Evolutionary conservation across 2,113 vertebrate genomes (phyloP), one percentile per base, ranked within the genome.

Genomic region (Lipotes vexillifer): DNA sequence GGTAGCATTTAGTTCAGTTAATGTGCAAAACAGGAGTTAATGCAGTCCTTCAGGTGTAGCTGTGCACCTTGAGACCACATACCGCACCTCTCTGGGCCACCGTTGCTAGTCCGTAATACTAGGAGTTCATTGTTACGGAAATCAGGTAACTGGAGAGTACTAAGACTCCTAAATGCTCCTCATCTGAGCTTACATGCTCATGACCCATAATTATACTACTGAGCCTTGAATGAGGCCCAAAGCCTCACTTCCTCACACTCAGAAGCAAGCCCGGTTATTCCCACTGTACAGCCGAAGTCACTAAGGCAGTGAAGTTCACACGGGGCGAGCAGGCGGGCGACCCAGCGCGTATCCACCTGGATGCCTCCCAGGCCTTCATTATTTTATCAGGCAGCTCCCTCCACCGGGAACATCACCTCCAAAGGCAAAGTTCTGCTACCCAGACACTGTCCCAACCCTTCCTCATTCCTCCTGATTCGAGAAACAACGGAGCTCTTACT

Each of bases 1-100:
- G 91, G 88, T 96, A 88, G 81, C 97, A 41, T 95, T 98, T 90
- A 93, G 96, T 82, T 92, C 94, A 95, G 88, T 97, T 97, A 95
- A 91, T 86, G 97, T 96, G 96, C 93, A 97, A 97, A 97, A 91
- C 92, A 96, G 96, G 84, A 92, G 78, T 97, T 90, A 97, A 97
- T 97, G 77, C 36, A 65, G 94, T 97, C 97, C 59, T 71, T 95
- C 63, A 71, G 49, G 78, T 41, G 31, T 0, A 0, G 27, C 95
- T 27, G 29, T 52, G 75, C 46, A 23, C 17, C 65, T 1, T 38
- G 18, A 1, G 77, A 52, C n/a, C 29, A 0, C 2, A 2, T 23
- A 8, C 21, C 12, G 3, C 31, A 3, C 21, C 2, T 46, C 63
- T 49, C 75, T 61, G 81, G 61, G n/a, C 83, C 4, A 1, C 63